Conservation (phyloP, 2,797 vertebrate species). For the Dryobates pubescens region DNA sequence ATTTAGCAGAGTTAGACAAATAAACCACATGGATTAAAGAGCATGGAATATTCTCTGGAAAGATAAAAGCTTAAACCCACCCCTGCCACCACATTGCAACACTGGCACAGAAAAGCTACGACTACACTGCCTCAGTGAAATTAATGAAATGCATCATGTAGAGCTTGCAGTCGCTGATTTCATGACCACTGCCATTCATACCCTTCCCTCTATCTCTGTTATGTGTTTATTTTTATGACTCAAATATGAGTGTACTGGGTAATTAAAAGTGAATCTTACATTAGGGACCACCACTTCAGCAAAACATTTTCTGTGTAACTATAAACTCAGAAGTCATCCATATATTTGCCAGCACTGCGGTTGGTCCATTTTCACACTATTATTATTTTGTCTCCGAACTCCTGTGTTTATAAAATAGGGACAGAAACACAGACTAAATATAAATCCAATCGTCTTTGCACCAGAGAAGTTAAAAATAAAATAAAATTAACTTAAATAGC, state of each 20-base stretch:
- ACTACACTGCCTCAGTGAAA: neutral
- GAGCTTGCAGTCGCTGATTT: slow-evolving; percentile 10
- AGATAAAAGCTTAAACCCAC: slow-evolving; percentile 3
- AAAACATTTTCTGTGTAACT: slow-evolving; percentile 43
- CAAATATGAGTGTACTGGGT: slow-evolving; percentile 25
- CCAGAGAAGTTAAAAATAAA: neutral
- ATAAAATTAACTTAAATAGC: too few species aligned
- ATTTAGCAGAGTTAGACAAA: slow-evolving; percentile 12
- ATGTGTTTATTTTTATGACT: slow-evolving; percentile 47
- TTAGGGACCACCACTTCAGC: slow-evolving; percentile 20
- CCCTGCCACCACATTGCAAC: neutral
- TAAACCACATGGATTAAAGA: neutral
- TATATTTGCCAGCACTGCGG: slow-evolving; percentile 20
- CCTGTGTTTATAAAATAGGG: slow-evolving; percentile 70
- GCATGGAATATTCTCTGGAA: slow-evolving; percentile 7
- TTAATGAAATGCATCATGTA: slow-evolving; percentile 27
- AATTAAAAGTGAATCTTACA: slow-evolving; percentile 59
- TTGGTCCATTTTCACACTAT: slow-evolving; percentile 61
- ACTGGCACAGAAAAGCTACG: neutral
- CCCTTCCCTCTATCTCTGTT: slow-evolving; percentile 13
- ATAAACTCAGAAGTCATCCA: slow-evolving; percentile 22
- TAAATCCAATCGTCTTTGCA: slow-evolving; percentile 11
- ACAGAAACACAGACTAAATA: slow-evolving; percentile 76
- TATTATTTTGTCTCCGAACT: slow-evolving; percentile 75
- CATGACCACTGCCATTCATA: neutral